These are phyloP conservation scores for Ladona fulva DNA, from an alignment of 1,140 invertebrate species.

Conservation along the genomic window DNA sequence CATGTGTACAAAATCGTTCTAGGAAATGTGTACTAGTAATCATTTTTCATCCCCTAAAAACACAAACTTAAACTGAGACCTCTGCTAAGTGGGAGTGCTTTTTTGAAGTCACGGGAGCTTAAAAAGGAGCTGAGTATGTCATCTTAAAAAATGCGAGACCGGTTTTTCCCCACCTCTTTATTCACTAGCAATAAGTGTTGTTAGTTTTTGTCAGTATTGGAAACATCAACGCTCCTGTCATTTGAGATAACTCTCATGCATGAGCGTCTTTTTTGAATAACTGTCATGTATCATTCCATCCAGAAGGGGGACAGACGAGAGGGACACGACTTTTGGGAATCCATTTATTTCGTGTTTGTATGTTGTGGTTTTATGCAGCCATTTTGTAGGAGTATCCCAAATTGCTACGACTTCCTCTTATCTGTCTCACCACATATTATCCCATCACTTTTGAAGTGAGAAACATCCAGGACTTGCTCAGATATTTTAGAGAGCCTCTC, in stretches of 20 bases:
- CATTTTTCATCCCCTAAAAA: slow-evolving; percentile 18
- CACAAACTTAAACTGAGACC: slow-evolving; percentile 17
- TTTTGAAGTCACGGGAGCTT: neutral
- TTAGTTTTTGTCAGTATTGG: slow-evolving; percentile 23
- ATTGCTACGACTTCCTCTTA: neutral
- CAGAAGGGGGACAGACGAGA: slow-evolving; percentile 17
- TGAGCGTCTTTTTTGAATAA: slow-evolving; percentile 17
- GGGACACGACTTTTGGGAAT: neutral
- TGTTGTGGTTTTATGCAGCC: neutral
- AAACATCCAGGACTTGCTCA: slow-evolving; percentile 16
- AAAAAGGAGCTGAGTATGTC: neutral
- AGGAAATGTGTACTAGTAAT: slow-evolving; percentile 36
- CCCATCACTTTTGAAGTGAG: slow-evolving; percentile 18
- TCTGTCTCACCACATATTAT: slow-evolving; percentile 7
- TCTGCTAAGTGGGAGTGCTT: slow-evolving; percentile 14
- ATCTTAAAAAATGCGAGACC: neutral
- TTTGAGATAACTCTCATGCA: slow-evolving; percentile 16
- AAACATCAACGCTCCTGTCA: slow-evolving; percentile 19
- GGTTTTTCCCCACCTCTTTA: slow-evolving; percentile 23
- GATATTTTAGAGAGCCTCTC: slow-evolving; percentile 13
- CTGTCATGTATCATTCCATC: slow-evolving; percentile 25
- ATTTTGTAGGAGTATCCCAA: slow-evolving; percentile 14
- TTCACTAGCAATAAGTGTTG: slow-evolving; percentile 26
- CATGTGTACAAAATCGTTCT: slow-evolving; percentile 33
- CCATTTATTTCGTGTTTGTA: slow-evolving; percentile 14